phyloP scores from a whole-genome alignment of 2,888 invertebrate species.

The Zaprionus obscuricornis region DNA sequence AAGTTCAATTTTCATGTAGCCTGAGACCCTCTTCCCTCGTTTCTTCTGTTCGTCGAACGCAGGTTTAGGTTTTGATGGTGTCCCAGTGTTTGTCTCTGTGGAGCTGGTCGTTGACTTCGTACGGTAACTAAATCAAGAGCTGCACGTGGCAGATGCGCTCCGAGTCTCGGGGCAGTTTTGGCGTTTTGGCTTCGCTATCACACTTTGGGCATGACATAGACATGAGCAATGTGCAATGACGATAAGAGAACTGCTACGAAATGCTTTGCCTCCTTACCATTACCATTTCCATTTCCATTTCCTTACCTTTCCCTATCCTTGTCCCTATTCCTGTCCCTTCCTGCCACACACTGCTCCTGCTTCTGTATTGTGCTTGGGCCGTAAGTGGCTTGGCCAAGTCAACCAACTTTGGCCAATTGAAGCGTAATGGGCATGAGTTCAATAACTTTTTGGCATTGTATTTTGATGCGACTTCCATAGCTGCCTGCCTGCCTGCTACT shows the following conservation, averaged over 20 bases:
- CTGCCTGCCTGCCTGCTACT: no score
- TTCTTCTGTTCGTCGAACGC: not conserved
- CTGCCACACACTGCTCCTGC: no score
- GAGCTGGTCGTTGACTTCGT: slow-evolving; percentile 64
- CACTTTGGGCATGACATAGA: slow-evolving; percentile 55
- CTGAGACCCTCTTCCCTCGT: no score
- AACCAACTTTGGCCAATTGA: slow-evolving; percentile 66
- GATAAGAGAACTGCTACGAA: slow-evolving; percentile 61
- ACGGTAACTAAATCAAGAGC: slow-evolving; percentile 66
- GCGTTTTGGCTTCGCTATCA: slow-evolving; percentile 54
- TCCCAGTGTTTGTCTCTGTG: no score
- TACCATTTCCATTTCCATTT: no score
- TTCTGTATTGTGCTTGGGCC: no score
- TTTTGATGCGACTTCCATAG: slow-evolving; percentile 34
- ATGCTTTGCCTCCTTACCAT: no score
- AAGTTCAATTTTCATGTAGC: slow-evolving; percentile 68
- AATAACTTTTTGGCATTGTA: slow-evolving; percentile 77
- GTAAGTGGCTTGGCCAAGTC: slow-evolving; percentile 52
- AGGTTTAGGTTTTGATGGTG: no score
- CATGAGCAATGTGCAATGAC: slow-evolving; percentile 74
- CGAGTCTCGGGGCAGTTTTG: slow-evolving; percentile 41
- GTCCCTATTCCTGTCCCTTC: slow-evolving; percentile 1
- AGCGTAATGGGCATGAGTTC: slow-evolving; percentile 81
- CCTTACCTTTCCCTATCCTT: slow-evolving; percentile 7
- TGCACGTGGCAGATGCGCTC: slow-evolving; percentile 71